Conservation (phyloP, 2,113 vertebrate genomes). For the Scalopus aquaticus region DNA sequence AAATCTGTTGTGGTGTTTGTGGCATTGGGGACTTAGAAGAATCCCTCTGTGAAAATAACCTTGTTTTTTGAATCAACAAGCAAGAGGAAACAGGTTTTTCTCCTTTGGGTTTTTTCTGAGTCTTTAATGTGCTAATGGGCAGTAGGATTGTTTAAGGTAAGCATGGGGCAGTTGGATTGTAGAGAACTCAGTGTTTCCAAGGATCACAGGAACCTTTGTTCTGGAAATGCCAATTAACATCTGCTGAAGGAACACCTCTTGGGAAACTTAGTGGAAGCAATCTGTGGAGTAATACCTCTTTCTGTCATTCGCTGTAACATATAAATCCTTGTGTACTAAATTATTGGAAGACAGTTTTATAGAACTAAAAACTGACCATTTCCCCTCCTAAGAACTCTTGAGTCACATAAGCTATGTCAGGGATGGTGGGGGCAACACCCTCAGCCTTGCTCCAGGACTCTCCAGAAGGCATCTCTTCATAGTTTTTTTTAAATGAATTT, state of each 20-base stretch:
- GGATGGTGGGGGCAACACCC: not conserved
- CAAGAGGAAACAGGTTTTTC: not conserved
- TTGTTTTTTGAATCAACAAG: not conserved
- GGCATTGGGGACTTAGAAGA: not conserved
- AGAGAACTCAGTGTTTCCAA: not conserved
- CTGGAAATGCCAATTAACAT: not conserved
- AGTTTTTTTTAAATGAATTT: no score
- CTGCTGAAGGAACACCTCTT: not conserved
- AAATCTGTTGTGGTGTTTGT: not conserved
- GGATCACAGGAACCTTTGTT: not conserved
- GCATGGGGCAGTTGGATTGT: not conserved
- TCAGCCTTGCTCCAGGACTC: not conserved
- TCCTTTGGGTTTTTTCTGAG: conserved; percentile 9
- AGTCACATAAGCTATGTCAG: not conserved
- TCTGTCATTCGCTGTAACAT: not conserved
- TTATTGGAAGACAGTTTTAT: not conserved
- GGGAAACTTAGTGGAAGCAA: not conserved
- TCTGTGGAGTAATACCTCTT: not conserved
- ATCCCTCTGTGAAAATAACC: not conserved
- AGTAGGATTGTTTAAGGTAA: not conserved
- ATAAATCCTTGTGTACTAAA: not conserved
- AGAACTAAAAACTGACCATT: not conserved
- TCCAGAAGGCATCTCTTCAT: not conserved
- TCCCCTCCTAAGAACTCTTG: not conserved
- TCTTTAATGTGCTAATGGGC: not conserved